Evolutionary conservation across 2,888 invertebrate genomes (phyloP).

Genomic region (Entomobrya multifasciata): DNA sequence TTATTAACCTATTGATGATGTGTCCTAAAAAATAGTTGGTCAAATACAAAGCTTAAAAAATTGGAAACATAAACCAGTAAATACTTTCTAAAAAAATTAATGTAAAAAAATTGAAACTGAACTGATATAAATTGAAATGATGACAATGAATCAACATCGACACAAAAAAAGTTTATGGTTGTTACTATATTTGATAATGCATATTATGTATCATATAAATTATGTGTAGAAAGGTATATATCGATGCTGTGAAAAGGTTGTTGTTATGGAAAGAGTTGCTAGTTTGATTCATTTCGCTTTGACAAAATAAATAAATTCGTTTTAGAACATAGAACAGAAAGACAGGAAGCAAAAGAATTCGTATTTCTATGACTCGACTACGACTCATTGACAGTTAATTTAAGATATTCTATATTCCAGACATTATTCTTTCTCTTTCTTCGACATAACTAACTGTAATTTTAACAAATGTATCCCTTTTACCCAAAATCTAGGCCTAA

Average conservation of each 20-base stretch:
- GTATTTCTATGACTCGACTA: not conserved
- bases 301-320: not conserved
- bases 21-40: not conserved
- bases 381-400: too few species aligned
- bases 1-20: not conserved
- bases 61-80: not conserved
- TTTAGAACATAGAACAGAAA: too few species aligned
- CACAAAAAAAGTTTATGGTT: constrained; percentile 29
- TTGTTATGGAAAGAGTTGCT: not conserved
- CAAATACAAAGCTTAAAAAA: not conserved
- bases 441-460: not conserved
- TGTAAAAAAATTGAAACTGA: not conserved
- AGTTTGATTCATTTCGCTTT: constrained; percentile 12
- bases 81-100: not conserved
- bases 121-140: constrained; percentile 44
- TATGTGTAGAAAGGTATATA: not conserved
- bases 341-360: too few species aligned
- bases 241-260: constrained; percentile 1
- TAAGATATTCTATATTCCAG: too few species aligned
- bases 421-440: constrained; percentile 3
- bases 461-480: not conserved
- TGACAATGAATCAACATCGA: constrained; percentile 55
- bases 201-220: not conserved
- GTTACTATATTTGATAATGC: constrained; percentile 39
- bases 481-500: constrained; percentile 62